A percentile compares a stretch with the other conserved stretches of the same genome.
These are phyloP conservation scores for Leucoma salicis DNA, from an alignment of 2,888 invertebrate species.

Conservation along the genomic window DNA sequence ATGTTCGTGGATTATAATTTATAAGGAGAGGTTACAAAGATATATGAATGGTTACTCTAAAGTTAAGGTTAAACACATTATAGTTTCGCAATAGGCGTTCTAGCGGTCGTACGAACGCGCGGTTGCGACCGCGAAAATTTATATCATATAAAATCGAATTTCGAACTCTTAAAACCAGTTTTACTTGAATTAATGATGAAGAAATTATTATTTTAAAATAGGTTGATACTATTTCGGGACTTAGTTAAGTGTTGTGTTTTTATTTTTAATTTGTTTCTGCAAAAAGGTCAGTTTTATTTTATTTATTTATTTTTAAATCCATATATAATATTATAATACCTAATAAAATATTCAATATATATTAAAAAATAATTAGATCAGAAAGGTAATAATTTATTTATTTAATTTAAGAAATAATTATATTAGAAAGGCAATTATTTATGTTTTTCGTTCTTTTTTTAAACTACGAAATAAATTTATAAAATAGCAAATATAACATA, in stretches of 20 bases:
- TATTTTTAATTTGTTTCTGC: constrained; percentile 2
- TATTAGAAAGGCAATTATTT: no score
- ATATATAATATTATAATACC: neutral
- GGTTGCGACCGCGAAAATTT: constrained; percentile 25
- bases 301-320: neutral
- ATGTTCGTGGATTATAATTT: constrained; percentile 29
- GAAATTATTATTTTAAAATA: neutral
- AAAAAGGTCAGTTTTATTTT: constrained; percentile 7
- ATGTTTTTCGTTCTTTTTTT: no score
- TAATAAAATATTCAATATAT: neutral
- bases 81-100: constrained; percentile 34
- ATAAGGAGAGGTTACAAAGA: constrained; percentile 27
- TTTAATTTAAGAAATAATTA: neutral
- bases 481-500: no score
- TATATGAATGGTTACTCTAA: constrained; percentile 31
- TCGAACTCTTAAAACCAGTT: neutral
- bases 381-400: no score
- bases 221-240: neutral
- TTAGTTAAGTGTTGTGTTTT: neutral
- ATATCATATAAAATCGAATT: constrained; percentile 6
- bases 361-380: neutral
- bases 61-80: constrained; percentile 34
- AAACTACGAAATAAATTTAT: no score
- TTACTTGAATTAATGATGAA: no score
- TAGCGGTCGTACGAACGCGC: constrained; percentile 23